Evolutionary conservation across 92 coral and sea anemone species (phyloP).

Genomic region (Epizoanthus fatuus): DNA sequence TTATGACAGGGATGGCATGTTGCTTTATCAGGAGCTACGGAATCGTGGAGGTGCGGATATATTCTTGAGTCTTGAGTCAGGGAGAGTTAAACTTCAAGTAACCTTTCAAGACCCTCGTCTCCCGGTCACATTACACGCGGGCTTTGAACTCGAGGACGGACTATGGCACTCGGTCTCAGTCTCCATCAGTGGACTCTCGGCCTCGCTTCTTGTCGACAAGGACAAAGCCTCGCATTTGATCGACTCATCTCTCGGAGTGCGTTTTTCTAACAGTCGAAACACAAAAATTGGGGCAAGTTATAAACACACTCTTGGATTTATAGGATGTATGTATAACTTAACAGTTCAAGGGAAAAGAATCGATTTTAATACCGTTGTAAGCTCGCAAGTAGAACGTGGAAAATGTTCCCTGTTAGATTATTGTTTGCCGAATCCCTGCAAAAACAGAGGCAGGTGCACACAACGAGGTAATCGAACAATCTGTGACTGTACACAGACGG

Average conservation of each 20-base stretch:
- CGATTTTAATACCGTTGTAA: constrained; percentile 35
- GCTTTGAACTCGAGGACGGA: constrained; percentile 73
- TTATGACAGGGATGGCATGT: constrained; percentile 77
- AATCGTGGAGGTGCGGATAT: constrained; percentile 57
- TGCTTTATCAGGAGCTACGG: constrained; percentile 67
- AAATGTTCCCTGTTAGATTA: constrained; percentile 73
- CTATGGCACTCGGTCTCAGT: constrained; percentile 86
- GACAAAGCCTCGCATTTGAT: constrained; percentile 34
- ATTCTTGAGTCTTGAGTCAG: constrained; percentile 61
- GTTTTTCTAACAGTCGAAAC: constrained; percentile 57
- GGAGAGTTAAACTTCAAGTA: constrained; percentile 72
- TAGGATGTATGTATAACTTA: constrained; percentile 90
- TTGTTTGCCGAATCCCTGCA: constrained; percentile 88
- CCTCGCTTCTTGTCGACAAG: constrained; percentile 68
- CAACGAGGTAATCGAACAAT: constrained; percentile 61
- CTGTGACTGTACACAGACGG: constrained; percentile 88
- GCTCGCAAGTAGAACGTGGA: constrained; percentile 41
- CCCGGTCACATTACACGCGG: constrained; percentile 58
- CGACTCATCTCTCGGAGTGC: constrained; percentile 10
- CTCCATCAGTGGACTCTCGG: constrained; percentile 61
- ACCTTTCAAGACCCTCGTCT: constrained; percentile 39
- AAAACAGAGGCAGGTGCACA: constrained; percentile 80
- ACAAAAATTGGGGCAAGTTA: constrained; percentile 68
- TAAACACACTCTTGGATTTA: constrained; percentile 51
- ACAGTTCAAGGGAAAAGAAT: constrained; percentile 67